These are phyloP conservation scores for Heterotilapia buettikoferi DNA, from an alignment of 2,113 vertebrate species.

Conservation along the genomic window DNA sequence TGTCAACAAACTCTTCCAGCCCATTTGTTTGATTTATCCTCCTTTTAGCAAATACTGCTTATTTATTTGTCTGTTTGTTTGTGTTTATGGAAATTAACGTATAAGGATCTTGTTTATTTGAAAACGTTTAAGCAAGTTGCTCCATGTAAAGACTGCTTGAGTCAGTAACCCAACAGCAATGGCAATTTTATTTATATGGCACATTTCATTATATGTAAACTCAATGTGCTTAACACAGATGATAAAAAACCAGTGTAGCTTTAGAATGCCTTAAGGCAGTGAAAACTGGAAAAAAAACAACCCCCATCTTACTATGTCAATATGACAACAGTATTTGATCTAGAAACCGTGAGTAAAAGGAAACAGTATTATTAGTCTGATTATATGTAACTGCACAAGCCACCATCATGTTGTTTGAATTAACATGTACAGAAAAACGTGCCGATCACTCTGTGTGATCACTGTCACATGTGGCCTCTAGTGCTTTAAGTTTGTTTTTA, in stretches of 20 bases:
- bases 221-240: background rate
- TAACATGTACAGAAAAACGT: background rate
- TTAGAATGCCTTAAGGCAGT: background rate
- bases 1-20: background rate
- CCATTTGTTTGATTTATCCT: background rate
- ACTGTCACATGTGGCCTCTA: background rate
- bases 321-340: background rate
- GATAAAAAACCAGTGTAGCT: background rate
- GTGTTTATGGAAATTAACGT: background rate
- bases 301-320: background rate
- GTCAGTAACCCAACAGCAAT: background rate
- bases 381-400: background rate
- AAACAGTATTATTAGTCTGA: background rate
- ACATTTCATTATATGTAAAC: background rate
- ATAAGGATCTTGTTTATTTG: background rate
- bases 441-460: rapidly evolving
- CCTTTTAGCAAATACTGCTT: background rate
- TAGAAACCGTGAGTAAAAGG: background rate
- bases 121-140: background rate
- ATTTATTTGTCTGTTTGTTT: background rate
- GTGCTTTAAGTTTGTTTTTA: background rate
- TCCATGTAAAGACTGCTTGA: background rate
- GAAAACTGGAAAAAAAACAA: background rate
- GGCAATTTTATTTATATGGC: background rate
- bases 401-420: rapidly evolving